A percentile compares a stretch with the other conserved stretches of the same genome.
These are phyloP conservation scores for Tautogolabrus adspersus DNA, from an alignment of 2,113 vertebrate genomes.

Conservation along the genomic window DNA sequence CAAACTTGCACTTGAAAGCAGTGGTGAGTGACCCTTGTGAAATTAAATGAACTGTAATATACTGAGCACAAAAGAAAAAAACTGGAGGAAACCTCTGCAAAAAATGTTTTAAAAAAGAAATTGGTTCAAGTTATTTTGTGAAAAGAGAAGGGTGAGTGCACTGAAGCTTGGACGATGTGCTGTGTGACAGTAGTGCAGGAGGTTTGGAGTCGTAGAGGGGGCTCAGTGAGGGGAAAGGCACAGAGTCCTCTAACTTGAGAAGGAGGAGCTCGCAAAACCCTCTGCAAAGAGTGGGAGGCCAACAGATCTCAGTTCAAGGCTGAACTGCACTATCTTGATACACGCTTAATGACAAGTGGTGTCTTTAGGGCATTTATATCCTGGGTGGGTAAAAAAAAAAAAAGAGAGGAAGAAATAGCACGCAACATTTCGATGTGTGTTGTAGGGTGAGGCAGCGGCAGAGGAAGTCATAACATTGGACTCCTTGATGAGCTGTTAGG, in stretches of 20 bases:
- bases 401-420: not conserved
- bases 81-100: too few relatives aligned
- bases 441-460: conserved; percentile 8
- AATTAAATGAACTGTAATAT: too few relatives aligned
- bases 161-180: not conserved
- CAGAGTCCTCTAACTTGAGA: not conserved
- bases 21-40: too few relatives aligned
- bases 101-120: too few relatives aligned
- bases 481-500: conserved; percentile 39
- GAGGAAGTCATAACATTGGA: conserved; percentile 23
- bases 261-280: not conserved
- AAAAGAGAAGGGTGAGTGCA: not conserved
- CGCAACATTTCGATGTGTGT: not conserved
- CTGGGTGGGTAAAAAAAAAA: too few relatives aligned
- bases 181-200: not conserved
- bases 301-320: not conserved
- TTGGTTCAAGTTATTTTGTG: too few relatives aligned
- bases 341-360: not conserved
- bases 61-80: too few relatives aligned
- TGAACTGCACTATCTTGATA: conserved; percentile 20
- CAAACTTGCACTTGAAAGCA: too few relatives aligned
- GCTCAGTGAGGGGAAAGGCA: too few relatives aligned
- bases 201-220: not conserved
- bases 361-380: not conserved
- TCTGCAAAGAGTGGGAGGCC: not conserved